These are phyloP conservation scores for Bugulina stolonifera DNA, from an alignment of 2,888 invertebrate species.

Conservation along the genomic window DNA sequence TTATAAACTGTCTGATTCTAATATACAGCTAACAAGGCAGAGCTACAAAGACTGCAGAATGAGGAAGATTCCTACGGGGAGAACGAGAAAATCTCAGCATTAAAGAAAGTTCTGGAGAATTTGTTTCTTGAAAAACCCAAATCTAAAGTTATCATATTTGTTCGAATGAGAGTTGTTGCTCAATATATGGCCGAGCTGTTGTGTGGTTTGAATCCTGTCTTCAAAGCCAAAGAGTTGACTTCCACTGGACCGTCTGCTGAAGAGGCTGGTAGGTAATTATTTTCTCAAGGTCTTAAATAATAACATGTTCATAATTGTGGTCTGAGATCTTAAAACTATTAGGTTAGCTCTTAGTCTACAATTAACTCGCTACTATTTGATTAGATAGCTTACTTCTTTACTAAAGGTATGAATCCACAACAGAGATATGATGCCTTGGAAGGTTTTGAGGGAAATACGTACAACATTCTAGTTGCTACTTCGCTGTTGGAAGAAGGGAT, in stretches of 20 bases:
- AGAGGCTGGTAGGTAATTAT: background rate
- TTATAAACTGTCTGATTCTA: no score
- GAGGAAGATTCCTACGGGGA: background rate
- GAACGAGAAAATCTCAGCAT: background rate
- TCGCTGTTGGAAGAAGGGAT: slow-evolving; percentile 14
- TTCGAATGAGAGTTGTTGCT: slow-evolving; percentile 44
- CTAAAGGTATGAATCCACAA: slow-evolving; percentile 15
- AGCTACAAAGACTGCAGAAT: background rate
- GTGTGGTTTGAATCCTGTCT: background rate
- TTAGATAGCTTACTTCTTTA: no score
- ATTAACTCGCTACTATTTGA: no score
- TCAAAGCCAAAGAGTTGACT: slow-evolving; percentile 7
- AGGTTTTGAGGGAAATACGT: slow-evolving; percentile 17
- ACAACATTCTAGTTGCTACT: slow-evolving; percentile 24
- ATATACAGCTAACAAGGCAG: background rate
- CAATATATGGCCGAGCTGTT: slow-evolving; percentile 1
- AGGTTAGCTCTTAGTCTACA: no score
- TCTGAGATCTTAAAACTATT: no score
- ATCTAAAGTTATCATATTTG: slow-evolving; percentile 43
- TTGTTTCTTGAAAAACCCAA: slow-evolving; percentile 29
- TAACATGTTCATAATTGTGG: no score
- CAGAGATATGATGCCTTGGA: background rate
- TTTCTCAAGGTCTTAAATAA: background rate
- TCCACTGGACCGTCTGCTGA: slow-evolving; percentile 10
- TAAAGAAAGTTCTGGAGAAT: background rate